Evolutionary conservation across 2,888 invertebrate species (phyloP).

Genomic region (Heliconius ethilla): DNA sequence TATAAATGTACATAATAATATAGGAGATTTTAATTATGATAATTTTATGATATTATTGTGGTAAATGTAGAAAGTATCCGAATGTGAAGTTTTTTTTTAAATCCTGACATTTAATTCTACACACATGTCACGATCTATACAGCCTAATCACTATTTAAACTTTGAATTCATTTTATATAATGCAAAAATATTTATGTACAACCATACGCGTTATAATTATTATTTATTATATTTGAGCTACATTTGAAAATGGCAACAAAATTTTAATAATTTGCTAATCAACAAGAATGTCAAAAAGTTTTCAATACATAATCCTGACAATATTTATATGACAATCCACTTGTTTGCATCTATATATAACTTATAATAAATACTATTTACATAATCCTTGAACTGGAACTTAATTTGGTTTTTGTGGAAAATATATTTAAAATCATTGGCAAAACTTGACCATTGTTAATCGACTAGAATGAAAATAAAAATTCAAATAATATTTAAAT

Average conservation of each 20-base stretch:
- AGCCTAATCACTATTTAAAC: constrained; percentile 29
- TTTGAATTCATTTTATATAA: constrained; percentile 22
- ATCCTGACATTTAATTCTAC: constrained; percentile 26
- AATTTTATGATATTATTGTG: neutral
- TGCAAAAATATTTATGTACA: constrained; percentile 31
- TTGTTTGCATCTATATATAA: neutral
- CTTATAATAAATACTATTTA: neutral
- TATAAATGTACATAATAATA: neutral
- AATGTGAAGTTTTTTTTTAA: constrained; percentile 16
- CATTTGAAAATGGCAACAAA: neutral
- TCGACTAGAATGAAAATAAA: neutral
- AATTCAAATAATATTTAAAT: neutral
- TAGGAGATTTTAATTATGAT: neutral
- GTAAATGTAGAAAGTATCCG: constrained; percentile 13
- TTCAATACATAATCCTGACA: neutral
- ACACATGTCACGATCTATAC: constrained; percentile 31
- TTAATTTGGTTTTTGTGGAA: neutral
- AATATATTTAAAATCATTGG: neutral
- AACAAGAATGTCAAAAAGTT: neutral
- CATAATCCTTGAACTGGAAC: neutral
- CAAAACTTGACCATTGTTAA: neutral
- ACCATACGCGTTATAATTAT: constrained; percentile 20
- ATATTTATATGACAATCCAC: too few species aligned
- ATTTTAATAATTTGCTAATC: constrained; percentile 1
- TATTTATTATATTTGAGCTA: constrained; percentile 22